Percentiles rank a stretch among this genome's conserved stretches.
Evolutionary conservation across 1,140 invertebrate species (phyloP).

Genomic region (Heliothis virescens): DNA sequence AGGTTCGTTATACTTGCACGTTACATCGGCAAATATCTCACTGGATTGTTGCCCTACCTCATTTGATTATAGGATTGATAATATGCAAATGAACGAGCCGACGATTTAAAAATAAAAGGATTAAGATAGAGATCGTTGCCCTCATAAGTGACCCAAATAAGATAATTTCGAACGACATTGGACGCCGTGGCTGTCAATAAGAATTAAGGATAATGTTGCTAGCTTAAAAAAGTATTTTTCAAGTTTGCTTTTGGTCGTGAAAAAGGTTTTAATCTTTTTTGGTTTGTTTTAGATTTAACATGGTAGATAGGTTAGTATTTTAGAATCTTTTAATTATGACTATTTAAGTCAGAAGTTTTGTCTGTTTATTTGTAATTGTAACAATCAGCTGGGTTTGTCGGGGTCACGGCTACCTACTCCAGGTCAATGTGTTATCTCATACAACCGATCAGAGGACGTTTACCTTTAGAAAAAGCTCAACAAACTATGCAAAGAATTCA

Average conservation of each 20-base stretch:
- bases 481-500: not conserved
- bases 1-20: conserved; percentile 70
- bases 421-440: not conserved
- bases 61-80: conserved; percentile 76
- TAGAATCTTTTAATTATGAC: too few relatives aligned
- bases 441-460: not conserved
- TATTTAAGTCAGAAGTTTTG: not conserved
- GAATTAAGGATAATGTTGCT: conserved; percentile 81
- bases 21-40: conserved; percentile 80
- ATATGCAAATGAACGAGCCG: conserved; percentile 77
- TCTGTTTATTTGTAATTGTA: not conserved
- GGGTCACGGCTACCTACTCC: conserved; percentile 3
- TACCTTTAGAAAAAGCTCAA: not conserved
- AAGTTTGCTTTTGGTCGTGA: conserved; percentile 37
- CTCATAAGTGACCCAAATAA: conserved; percentile 82
- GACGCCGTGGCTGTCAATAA: conserved; percentile 73
- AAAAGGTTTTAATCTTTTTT: conserved; percentile 38
- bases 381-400: conserved; percentile 2
- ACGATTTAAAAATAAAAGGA: conserved; percentile 80
- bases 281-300: conserved; percentile 29
- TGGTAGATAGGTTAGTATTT: conserved; percentile 3
- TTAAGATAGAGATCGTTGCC: conserved; percentile 74
- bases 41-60: conserved; percentile 74
- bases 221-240: conserved; percentile 66
- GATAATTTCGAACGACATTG: conserved; percentile 75